phyloP scores from a whole-genome alignment of 2,888 invertebrate genomes.

The Acheta domesticus region DNA sequence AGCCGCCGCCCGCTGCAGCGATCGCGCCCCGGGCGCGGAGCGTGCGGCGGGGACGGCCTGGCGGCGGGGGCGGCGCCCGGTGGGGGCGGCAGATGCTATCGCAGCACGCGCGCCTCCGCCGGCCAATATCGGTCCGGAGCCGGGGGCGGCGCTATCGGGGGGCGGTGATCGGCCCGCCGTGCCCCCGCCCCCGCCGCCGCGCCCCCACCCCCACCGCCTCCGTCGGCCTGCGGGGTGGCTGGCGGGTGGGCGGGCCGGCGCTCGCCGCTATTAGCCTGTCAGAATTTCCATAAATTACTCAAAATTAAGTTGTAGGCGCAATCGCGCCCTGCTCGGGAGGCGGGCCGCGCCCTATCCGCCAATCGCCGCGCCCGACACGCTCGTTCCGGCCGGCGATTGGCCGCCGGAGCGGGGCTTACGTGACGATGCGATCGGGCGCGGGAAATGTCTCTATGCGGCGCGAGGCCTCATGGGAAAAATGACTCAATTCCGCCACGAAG shows the following conservation, averaged over 20 bases:
- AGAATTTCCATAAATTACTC: constrained; percentile 18
- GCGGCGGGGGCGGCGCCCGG: not conserved
- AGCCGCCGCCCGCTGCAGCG: not conserved
- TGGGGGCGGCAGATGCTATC: not conserved
- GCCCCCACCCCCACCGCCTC: not conserved
- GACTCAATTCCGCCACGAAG: not conserved
- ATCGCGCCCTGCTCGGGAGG: not conserved
- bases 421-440: not conserved
- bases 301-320: constrained; percentile 1
- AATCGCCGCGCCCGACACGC: not conserved
- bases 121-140: not conserved
- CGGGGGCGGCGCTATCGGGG: constrained; percentile 6
- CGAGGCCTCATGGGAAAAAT: not conserved
- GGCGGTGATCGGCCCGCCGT: not conserved
- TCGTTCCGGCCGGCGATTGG: not conserved
- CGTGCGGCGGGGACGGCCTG: not conserved
- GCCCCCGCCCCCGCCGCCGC: not conserved
- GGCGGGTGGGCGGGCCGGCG: not conserved
- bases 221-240: not conserved
- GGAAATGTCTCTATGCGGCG: constrained; percentile 9
- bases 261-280: constrained; percentile 4
- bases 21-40: not conserved
- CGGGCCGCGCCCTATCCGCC: not conserved
- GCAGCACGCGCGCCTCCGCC: constrained; percentile 3
- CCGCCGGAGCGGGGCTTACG: not conserved